Base-by-base conservation (phyloP, 2,888 invertebrate species). In the Cephus sareptanus region DNA sequence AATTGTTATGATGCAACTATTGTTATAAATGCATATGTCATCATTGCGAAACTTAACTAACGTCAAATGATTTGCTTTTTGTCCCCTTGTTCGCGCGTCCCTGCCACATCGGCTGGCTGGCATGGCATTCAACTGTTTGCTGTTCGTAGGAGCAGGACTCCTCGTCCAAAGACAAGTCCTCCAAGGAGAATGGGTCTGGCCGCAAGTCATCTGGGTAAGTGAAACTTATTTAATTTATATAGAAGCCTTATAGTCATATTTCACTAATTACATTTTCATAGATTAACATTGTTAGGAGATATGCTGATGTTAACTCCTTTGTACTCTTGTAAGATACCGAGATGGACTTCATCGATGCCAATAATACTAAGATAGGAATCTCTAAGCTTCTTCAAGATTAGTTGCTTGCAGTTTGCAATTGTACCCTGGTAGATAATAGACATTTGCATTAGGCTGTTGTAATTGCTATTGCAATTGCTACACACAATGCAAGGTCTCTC, bases 121-220 rank as follows among this genome's bases (percentile, higher is more conserved):
- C 89, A 90, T 90, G 90, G 90, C 90, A 90, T 87, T 90, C 90
- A 90, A 90, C 90, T 90, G 90, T 90, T 90, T 90, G 90, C 90
- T 90, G 90, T 90, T 90, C 90, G 88, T 89, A 91, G 91, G 90
- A 91, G 88, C 90, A 90, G 88, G 90, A 91, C 85, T 87, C 86
- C 83, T 88, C 88, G 79, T 86, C 89, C 88, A 90, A 90, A 89
- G 91, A 91, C 86, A 91, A 90, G 86, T 86, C 89, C 74, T 92
- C 94, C 86, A 94, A 93, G 89, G 95, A 94, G 89, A 94, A 95
- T 90, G 94, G 94, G 85, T 94, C 94, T 83, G 90, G 92, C 81
- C 92, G 92, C 82, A 92, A 92, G 83, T 90, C 92, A 37, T 93
- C 93, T 80, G 93, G 94, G 94, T 94, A 91, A 93, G 93, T 92